phyloP scores from a whole-genome alignment of 1,140 invertebrate species.

The Lanistes nyassanus region DNA sequence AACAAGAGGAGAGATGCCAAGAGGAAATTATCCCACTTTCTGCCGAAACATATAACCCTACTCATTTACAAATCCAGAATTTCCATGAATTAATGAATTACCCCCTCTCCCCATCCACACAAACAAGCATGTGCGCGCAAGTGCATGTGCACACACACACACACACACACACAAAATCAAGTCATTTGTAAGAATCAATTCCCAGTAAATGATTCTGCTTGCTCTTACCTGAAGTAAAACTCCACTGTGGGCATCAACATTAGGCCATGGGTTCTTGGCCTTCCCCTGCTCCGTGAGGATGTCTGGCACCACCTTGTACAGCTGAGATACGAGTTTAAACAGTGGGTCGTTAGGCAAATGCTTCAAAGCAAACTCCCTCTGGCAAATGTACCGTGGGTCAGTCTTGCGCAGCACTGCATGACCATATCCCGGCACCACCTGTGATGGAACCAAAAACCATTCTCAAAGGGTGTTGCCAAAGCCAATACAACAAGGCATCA shows the following conservation, averaged over 20 bases:
- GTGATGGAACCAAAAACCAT: constrained; percentile 3
- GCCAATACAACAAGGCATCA: not conserved
- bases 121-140: no score
- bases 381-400: constrained; percentile 93
- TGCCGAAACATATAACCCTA: no score
- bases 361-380: constrained; percentile 94
- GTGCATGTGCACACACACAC: no score
- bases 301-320: constrained; percentile 92
- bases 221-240: constrained; percentile 83
- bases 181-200: no score
- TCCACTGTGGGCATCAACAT: constrained; percentile 97
- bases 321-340: constrained; percentile 89
- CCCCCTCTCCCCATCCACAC: no score
- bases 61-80: no score
- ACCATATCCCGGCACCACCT: constrained; percentile 95
- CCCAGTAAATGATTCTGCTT: not conserved
- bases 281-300: constrained; percentile 94
- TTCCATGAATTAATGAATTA: no score
- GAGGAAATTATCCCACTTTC: no score
- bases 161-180: no score
- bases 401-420: constrained; percentile 97
- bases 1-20: no score
- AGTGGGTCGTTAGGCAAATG: constrained; percentile 92
- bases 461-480: not conserved
- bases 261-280: constrained; percentile 99